Conservation (phyloP, 1,140 invertebrate genomes). For the Asobara japonica region DNA sequence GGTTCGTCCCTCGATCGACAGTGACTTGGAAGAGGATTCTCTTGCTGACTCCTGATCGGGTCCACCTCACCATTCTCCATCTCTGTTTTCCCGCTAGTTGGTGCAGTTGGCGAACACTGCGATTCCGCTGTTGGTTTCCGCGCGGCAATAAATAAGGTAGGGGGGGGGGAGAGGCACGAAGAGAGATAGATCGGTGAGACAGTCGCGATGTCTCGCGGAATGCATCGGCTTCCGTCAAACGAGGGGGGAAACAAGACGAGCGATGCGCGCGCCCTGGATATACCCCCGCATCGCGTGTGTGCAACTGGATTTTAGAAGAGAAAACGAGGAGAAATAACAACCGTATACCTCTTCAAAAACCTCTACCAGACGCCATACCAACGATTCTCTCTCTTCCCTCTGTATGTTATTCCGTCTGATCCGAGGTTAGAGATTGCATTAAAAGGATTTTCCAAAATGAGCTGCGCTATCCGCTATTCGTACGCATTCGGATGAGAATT, state of each 20-base stretch:
- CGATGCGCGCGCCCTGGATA: constrained; percentile 11
- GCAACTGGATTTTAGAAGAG: constrained; percentile 6
- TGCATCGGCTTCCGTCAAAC: constrained; percentile 60
- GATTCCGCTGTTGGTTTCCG: constrained; percentile 40
- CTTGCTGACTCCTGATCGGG: not conserved
- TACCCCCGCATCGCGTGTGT: constrained; percentile 1
- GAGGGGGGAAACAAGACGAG: constrained; percentile 26
- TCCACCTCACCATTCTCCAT: not conserved
- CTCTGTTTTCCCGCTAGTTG: not conserved
- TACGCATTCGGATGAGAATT: not conserved
- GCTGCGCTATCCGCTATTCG: not conserved
- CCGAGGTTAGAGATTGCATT: constrained; percentile 2
- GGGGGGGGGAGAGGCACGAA: constrained; percentile 35
- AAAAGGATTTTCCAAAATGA: constrained; percentile 4
- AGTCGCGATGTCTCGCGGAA: constrained; percentile 61
- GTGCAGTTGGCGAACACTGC: not conserved
- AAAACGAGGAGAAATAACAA: constrained; percentile 3
- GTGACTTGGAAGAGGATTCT: not conserved
- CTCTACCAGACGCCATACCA: not conserved
- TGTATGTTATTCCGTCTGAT: not conserved
- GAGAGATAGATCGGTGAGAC: constrained; percentile 48
- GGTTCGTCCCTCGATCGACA: not conserved
- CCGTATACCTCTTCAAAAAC: not conserved
- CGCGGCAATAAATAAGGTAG: constrained; percentile 60
- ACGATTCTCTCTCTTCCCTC: not conserved